phyloP scores from a whole-genome alignment of 2,797 vertebrate genomes.

The Monodelphis domestica region DNA sequence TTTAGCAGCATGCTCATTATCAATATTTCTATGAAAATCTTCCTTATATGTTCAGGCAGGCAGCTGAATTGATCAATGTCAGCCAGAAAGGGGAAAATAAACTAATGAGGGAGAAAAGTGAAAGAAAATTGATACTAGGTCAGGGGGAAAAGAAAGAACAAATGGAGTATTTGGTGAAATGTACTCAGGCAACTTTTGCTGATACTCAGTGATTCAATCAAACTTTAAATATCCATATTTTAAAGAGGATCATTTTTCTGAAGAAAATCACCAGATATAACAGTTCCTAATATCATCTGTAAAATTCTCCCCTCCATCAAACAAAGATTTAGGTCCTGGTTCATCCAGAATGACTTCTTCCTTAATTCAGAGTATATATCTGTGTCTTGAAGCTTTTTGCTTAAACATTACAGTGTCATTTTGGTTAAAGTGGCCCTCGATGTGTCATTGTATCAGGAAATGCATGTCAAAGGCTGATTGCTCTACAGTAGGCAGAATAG shows the following conservation, averaged over 20 bases:
- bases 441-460: conserved; percentile 14
- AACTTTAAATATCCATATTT: conserved; percentile 41
- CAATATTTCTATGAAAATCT: conserved; percentile 15
- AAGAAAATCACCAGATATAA: background rate
- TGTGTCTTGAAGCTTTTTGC: background rate
- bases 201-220: conserved; percentile 20
- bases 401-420: conserved; percentile 28
- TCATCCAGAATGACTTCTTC: background rate
- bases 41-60: conserved; percentile 13
- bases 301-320: conserved; percentile 32
- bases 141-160: conserved; percentile 12
- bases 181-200: conserved; percentile 28
- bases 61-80: conserved; percentile 38
- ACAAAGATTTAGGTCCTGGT: background rate
- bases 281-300: conserved; percentile 13
- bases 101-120: conserved; percentile 31
- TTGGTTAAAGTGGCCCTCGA: conserved; percentile 14
- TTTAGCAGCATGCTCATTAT: background rate
- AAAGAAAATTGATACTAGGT: conserved; percentile 38
- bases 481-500: background rate
- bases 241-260: background rate
- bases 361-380: background rate
- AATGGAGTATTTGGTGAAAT: conserved; percentile 36
- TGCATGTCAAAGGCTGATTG: conserved; percentile 4
- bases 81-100: conserved; percentile 21